These are phyloP conservation scores for Pseudomyrmex flavicornis DNA, from an alignment of 1,140 invertebrate species.

Conservation along the genomic window DNA sequence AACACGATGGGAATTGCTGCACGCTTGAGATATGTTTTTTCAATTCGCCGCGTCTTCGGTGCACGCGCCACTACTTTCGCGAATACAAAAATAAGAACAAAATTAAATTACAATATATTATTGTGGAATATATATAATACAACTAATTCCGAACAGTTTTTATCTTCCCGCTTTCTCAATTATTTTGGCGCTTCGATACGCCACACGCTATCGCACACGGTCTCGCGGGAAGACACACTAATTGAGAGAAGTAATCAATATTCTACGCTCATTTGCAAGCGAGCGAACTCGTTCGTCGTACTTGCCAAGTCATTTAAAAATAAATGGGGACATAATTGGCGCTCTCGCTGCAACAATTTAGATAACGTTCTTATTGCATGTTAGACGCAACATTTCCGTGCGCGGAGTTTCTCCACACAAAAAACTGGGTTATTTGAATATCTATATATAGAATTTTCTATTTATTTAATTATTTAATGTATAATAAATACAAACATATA, in stretches of 20 bases:
- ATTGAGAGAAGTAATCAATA: conserved; percentile 54
- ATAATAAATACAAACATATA: background rate
- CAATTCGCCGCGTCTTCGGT: conserved; percentile 13
- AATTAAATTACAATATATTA: conserved; percentile 48
- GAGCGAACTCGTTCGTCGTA: background rate
- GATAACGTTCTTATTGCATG: conserved; percentile 4
- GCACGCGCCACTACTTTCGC: conserved; percentile 14
- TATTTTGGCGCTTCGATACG: conserved; percentile 7
- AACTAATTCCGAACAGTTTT: conserved; percentile 41
- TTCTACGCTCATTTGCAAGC: conserved; percentile 41
- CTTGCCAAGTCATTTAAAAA: conserved; percentile 53
- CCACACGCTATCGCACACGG: conserved; percentile 27
- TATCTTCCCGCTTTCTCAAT: background rate
- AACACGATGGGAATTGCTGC: background rate
- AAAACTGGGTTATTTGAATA: conserved; percentile 2
- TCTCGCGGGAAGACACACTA: conserved; percentile 43
- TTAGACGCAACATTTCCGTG: background rate
- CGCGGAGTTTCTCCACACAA: background rate
- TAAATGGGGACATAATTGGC: conserved; percentile 47
- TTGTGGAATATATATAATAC: conserved; percentile 12
- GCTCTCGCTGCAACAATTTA: conserved; percentile 36
- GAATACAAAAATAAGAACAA: conserved; percentile 1
- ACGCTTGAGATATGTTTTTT: background rate
- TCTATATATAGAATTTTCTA: background rate
- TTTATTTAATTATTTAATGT: conserved; percentile 12